These are phyloP conservation scores for Ciconia maguari DNA, from an alignment of 2,113 vertebrate genomes.

Conservation along the genomic window DNA sequence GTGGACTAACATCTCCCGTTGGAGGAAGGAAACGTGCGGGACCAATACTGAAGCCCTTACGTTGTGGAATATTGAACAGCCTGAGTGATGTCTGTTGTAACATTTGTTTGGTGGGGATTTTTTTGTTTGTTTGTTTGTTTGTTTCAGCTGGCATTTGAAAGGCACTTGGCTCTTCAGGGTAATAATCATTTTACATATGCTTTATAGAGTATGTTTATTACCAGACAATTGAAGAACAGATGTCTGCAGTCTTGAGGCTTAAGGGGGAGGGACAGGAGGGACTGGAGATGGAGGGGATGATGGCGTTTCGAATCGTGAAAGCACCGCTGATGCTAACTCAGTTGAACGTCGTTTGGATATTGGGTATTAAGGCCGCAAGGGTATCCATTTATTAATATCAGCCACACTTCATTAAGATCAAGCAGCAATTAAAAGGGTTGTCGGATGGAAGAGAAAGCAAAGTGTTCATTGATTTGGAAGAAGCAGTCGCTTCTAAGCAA, in stretches of 20 bases:
- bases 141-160: constrained; percentile 65
- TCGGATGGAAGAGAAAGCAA: neutral
- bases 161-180: constrained; percentile 62
- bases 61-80: constrained; percentile 5
- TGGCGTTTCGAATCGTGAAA: neutral
- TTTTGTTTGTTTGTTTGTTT: constrained; percentile 8
- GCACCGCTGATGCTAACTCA: neutral
- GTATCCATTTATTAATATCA: constrained; percentile 33
- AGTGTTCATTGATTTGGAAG: neutral
- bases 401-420: constrained; percentile 66
- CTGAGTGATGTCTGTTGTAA: neutral
- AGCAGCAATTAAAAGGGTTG: constrained; percentile 53
- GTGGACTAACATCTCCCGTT: neutral
- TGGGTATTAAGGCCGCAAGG: neutral
- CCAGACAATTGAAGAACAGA: constrained; percentile 57
- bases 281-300: neutral
- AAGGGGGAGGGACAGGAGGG: neutral
- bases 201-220: constrained; percentile 66
- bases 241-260: constrained; percentile 56
- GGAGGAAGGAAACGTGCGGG: neutral
- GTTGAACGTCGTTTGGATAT: neutral
- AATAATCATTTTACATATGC: constrained; percentile 64
- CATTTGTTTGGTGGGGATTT: constrained; percentile 2
- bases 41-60: neutral
- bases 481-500: neutral